A percentile compares a stretch with the other conserved stretches of the same genome.
phyloP scores from a whole-genome alignment of 2,113 vertebrate species.

The Boleophthalmus pectinirostris region DNA sequence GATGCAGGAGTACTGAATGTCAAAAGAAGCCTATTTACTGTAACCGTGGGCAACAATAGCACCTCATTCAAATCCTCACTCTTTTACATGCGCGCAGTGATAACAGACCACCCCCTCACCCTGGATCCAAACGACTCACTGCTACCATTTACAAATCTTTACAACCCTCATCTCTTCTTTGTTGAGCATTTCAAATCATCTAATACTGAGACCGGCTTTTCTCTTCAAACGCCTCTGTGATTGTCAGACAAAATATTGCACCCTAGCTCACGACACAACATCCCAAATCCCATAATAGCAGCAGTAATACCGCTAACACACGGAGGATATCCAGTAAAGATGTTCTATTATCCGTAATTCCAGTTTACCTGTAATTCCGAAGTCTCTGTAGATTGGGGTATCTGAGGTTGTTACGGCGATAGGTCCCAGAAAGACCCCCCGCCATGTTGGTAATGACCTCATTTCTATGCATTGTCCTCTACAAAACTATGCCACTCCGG shows the following conservation, averaged over 20 bases:
- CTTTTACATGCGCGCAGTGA: conserved; percentile 22
- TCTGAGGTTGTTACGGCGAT: neutral
- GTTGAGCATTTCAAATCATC: conserved; percentile 34
- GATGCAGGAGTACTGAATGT: neutral
- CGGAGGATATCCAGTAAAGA: conserved; percentile 10
- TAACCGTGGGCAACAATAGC: neutral
- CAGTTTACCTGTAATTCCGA: conserved; percentile 15
- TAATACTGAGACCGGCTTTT: conserved; percentile 22
- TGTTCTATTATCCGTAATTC: conserved; percentile 26
- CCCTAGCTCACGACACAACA: neutral
- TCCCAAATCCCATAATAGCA: conserved; percentile 9
- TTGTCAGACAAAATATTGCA: conserved; percentile 38
- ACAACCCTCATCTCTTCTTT: conserved; percentile 23
- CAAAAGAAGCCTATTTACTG: neutral
- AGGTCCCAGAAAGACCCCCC: conserved; percentile 31
- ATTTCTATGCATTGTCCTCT: conserved; percentile 74
- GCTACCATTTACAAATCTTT: conserved; percentile 28
- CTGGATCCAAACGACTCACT: conserved; percentile 19
- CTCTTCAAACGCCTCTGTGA: conserved; percentile 19
- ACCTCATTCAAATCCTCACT: conserved; percentile 6
- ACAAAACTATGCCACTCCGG: conserved; percentile 55
- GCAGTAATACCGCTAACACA: conserved; percentile 18
- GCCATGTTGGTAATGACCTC: conserved; percentile 65
- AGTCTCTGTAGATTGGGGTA: neutral
- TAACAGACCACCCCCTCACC: neutral